Evolutionary conservation across 2,113 vertebrate species (phyloP).

Genomic region (Elaphurus davidianus): DNA sequence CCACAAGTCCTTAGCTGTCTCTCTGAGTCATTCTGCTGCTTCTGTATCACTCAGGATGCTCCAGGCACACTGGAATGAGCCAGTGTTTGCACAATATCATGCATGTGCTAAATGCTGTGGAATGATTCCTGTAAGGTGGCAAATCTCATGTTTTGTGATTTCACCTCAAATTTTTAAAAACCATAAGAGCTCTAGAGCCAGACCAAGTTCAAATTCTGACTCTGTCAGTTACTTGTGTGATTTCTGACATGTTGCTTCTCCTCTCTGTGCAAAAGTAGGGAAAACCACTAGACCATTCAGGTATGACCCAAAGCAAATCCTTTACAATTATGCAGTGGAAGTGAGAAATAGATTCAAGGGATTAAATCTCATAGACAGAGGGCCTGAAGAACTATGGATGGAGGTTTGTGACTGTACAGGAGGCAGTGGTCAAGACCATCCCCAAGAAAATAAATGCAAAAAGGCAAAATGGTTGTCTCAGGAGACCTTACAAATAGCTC

Average conservation of each 20-base stretch:
- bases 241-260: not conserved
- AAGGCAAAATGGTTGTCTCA: not conserved
- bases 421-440: not conserved
- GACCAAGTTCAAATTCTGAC: not conserved
- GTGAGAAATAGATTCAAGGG: not conserved
- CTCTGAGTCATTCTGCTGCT: not conserved
- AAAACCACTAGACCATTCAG: not conserved
- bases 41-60: not conserved
- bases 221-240: not conserved
- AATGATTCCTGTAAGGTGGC: not conserved
- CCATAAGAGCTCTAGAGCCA: not conserved
- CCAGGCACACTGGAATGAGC: not conserved
- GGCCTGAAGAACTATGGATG: not conserved
- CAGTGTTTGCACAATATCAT: not conserved
- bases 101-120: not conserved
- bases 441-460: not conserved
- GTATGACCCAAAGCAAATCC: not conserved
- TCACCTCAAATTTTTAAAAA: not conserved
- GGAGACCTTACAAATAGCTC: not conserved
- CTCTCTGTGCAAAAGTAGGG: not conserved
- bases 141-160: not conserved
- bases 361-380: not conserved
- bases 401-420: not conserved
- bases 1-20: not conserved
- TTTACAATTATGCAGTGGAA: not conserved